Percentiles rank a stretch among this genome's conserved stretches.
Conservation (phyloP, 2,888 invertebrate genomes). For the Agrochola lychnidis region DNA sequence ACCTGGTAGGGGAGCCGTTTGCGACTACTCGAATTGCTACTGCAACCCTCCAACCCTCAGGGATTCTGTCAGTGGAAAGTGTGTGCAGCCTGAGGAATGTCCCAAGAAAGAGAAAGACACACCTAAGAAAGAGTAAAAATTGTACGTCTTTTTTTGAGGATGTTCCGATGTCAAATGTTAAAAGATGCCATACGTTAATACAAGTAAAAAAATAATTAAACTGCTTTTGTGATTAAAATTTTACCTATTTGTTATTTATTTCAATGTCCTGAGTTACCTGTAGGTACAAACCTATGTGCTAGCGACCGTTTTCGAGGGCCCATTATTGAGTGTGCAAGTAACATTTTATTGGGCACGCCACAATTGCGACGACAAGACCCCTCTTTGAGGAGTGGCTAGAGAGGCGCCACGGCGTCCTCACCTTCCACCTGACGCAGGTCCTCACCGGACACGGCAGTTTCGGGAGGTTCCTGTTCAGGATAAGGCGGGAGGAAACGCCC, state of each 20-base stretch:
- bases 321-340: too few species aligned
- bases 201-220: background rate
- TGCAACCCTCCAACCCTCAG: constrained; percentile 78
- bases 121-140: constrained; percentile 58
- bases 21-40: constrained; percentile 72
- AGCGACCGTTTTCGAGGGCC: too few species aligned
- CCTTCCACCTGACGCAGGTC: too few species aligned
- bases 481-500: too few species aligned
- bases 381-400: too few species aligned
- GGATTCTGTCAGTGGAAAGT: constrained; percentile 70
- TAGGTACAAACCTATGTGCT: too few species aligned
- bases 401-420: too few species aligned
- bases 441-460: too few species aligned
- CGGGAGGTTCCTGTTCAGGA: too few species aligned
- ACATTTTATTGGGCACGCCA: too few species aligned
- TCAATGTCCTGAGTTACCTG: background rate
- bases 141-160: background rate
- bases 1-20: background rate
- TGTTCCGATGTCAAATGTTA: background rate
- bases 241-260: constrained; percentile 12
- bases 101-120: constrained; percentile 61
- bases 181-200: background rate
- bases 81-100: constrained; percentile 76
- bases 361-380: too few species aligned
- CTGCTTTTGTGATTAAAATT: background rate